Evolutionary conservation across 2,888 invertebrate species (phyloP).

Genomic region (Dermolepida albohirtum): DNA sequence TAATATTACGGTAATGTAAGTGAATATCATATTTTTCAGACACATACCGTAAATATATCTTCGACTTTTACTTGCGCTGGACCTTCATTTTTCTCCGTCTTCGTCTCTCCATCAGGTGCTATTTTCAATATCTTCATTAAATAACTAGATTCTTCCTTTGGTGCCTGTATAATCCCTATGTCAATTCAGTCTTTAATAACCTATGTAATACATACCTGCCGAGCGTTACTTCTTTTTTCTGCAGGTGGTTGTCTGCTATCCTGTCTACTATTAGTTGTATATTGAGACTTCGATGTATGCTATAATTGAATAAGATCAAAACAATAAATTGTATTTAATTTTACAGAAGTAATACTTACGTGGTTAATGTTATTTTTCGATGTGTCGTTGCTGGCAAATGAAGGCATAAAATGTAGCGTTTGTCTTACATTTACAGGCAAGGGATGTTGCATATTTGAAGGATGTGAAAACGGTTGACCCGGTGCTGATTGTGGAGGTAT

Average conservation of each 20-base stretch:
- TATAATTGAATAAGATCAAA: too few relatives aligned
- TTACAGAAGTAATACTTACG: not conserved
- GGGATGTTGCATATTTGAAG: not conserved
- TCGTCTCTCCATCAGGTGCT: constrained; percentile 9
- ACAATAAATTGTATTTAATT: too few relatives aligned
- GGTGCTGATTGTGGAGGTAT: constrained; percentile 5
- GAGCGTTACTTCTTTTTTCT: too few relatives aligned
- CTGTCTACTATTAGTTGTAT: too few relatives aligned
- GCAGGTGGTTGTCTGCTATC: too few relatives aligned
- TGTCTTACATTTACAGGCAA: constrained; percentile 21
- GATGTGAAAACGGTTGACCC: constrained; percentile 35
- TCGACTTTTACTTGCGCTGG: constrained; percentile 41
- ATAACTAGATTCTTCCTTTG: constrained; percentile 54
- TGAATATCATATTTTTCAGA: too few relatives aligned
- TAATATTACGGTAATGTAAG: too few relatives aligned
- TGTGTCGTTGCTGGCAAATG: constrained; percentile 13
- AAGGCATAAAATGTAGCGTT: constrained; percentile 36
- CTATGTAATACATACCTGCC: too few relatives aligned
- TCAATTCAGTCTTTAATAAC: too few relatives aligned
- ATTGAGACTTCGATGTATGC: too few relatives aligned
- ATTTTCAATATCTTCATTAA: constrained; percentile 57
- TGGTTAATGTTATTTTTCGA: constrained; percentile 1
- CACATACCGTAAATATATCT: constrained; percentile 49
- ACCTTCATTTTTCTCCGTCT: constrained; percentile 1
- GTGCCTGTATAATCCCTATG: constrained; percentile 1